Conservation (phyloP, 2,888 invertebrate species). For the Rhagonycha fulva region DNA sequence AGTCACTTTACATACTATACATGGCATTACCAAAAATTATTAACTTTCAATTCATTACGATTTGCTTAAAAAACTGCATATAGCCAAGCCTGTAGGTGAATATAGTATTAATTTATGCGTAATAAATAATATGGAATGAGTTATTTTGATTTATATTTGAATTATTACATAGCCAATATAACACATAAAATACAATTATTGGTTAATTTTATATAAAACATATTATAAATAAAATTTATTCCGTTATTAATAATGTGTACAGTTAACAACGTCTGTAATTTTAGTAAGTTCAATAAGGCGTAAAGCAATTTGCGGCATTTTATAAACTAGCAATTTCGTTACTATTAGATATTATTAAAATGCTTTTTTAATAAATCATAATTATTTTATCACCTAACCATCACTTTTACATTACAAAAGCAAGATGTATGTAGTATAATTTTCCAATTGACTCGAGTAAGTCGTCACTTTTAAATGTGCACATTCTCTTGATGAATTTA, state of each 20-base stretch:
- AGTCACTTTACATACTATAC: no score
- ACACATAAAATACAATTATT: background rate
- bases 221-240: background rate
- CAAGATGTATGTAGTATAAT: conserved; percentile 12
- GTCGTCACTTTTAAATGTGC: background rate
- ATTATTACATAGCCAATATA: background rate
- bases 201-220: background rate
- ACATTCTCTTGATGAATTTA: background rate
- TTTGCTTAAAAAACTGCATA: background rate
- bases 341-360: conserved; percentile 19
- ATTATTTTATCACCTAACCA: conserved; percentile 22
- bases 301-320: conserved; percentile 12
- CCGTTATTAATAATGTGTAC: conserved; percentile 9
- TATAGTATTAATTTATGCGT: background rate
- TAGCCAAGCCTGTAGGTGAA: background rate
- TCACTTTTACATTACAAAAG: conserved; percentile 18
- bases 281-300: conserved; percentile 17
- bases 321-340: conserved; percentile 17
- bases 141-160: background rate
- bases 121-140: background rate
- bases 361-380: conserved; percentile 25
- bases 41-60: no score
- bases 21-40: no score
- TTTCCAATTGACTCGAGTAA: conserved; percentile 20
- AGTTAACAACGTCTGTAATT: conserved; percentile 11